Evolutionary conservation across 2,888 invertebrate genomes (phyloP), one percentile per base, ranked within the genome.

Genomic region (Ophioninae sp.): DNA sequence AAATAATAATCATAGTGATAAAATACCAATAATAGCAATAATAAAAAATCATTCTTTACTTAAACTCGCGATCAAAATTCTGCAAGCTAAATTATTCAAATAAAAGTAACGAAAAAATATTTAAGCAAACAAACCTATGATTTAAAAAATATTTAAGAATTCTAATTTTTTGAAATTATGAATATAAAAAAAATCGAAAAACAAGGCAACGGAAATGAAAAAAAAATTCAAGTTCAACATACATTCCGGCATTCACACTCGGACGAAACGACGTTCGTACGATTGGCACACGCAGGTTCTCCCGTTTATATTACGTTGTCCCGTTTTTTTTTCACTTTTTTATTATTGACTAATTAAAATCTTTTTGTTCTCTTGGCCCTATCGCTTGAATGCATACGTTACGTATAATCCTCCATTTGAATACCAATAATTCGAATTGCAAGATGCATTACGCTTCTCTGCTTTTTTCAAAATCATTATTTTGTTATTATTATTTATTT

Each of bases 351-450:
- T 44, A 44, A 44, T 13, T 44, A 13, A 13, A 5, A 44, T n/a
- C n/a, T n/a, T 44, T 44, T 44, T 13, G 13, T 44, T 44, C 13
- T 44, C 44, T 44, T 7, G 44, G 9, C 17, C 44, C 44, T 44
- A 44, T 44, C 44, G 44, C 44, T 44, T 13, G 9, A 69, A 79
- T 78, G 82, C 74, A 76, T 77, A 77, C 64, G 67, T 82, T 65
- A 73, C 61, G 73, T 39, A 56, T 81, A 89, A 89, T 90, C 89
- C 90, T 92, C 92, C 93, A 93, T 93, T 93, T 93, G 93, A 93
- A 93, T 93, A 93, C 93, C 93, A 93, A 93, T 93, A 92, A 92
- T 91, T 87, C 87, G 86, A 88, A 44, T 44, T 44, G 44, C 44
- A 87, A 86, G 83, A 74, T 82, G 77, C 77, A 83, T 83, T 82